A percentile compares a stretch with the other conserved stretches of the same genome.
Evolutionary conservation across 2,113 vertebrate species (phyloP).

Genomic region (Phaethornis superciliosus): DNA sequence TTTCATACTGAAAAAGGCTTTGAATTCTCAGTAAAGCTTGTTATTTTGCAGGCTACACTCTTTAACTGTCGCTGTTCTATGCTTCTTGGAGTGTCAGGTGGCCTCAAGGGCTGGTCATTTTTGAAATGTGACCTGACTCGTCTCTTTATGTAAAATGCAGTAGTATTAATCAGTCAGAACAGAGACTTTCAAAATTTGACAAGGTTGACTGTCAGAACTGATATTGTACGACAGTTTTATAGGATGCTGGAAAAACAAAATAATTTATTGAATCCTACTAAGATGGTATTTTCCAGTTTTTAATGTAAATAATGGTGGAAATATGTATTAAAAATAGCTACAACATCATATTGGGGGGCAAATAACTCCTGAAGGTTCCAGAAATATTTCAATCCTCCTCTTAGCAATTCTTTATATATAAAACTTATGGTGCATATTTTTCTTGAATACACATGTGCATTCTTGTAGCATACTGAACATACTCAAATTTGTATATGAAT

Average conservation of each 20-base stretch:
- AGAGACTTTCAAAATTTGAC: not conserved
- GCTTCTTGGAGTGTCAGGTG: slow-evolving; percentile 47
- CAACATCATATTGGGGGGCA: not conserved
- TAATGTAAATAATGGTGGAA: not conserved
- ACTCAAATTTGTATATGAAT: not conserved
- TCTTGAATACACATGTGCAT: not conserved
- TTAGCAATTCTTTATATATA: not conserved
- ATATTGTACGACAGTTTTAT: not conserved
- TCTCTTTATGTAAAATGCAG: not conserved
- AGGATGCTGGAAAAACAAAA: not conserved
- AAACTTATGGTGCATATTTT: not conserved
- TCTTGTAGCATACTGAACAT: not conserved
- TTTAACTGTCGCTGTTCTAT: not conserved
- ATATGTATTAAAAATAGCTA: not conserved
- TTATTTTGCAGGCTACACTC: slow-evolving; percentile 38
- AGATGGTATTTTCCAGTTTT: not conserved
- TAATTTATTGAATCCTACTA: not conserved
- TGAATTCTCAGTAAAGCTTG: slow-evolving; percentile 45
- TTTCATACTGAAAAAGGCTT: slow-evolving; percentile 19
- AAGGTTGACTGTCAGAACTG: not conserved
- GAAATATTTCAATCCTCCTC: not conserved
- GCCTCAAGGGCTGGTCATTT: slow-evolving; percentile 38
- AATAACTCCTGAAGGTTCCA: not conserved
- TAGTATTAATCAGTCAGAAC: not conserved
- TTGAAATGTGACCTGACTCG: slow-evolving; percentile 51